Evolutionary conservation across 2,113 vertebrate species (phyloP), one percentile per base, ranked within the genome.

Genomic region (Chlamydotis undulata): DNA sequence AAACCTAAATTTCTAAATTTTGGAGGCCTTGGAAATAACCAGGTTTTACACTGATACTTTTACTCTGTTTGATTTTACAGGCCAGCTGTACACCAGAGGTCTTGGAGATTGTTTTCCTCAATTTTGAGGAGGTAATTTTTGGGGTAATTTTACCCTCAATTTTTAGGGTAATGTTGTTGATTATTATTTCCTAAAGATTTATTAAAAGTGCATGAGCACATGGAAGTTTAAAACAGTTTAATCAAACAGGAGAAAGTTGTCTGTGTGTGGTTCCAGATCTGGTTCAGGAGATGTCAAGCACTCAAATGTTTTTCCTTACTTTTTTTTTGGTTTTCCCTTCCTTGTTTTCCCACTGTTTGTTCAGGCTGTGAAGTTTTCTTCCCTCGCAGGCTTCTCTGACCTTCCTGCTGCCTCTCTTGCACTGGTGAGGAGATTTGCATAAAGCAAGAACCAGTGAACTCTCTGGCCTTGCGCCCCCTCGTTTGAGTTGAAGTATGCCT

Each of bases 391-490:
- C 12, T 22, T 85, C 63, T 61, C 37, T 88, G 71, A 37, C 63
- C 29, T 68, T 73, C 6, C 24, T 49, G 6, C 59, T 28, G 39
- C 33, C 3, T 53, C 12, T 55, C 53, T 41, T 50, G 11, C 2
- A 15, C 6, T 2, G 8, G 25, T 25, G 67, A 23, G n/a, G 19
- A 67, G 11, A 50, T 41, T 21, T 74, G 19, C 31, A 23, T 24
- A 23, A 80, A 50, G 55, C 59, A 80, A 65, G 45, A 88, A 11
- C 9, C 16, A 9, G n/a, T 43, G 82, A 93, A 50, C 90, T 83
- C 53, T 74, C 67, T 74, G 37, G n/a, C n/a, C 26, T 74, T 0
- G 0, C n/a, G 39, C 16, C 15, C n/a, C 57, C 22, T 82, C 1
- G 1, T 89, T 84, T 68, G 49, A 9, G 28, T 43, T 33, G 49